A percentile compares a stretch with the other conserved stretches of the same genome.
Conservation (phyloP, 2,888 invertebrate species). For the Agrenia bidenticulata region DNA sequence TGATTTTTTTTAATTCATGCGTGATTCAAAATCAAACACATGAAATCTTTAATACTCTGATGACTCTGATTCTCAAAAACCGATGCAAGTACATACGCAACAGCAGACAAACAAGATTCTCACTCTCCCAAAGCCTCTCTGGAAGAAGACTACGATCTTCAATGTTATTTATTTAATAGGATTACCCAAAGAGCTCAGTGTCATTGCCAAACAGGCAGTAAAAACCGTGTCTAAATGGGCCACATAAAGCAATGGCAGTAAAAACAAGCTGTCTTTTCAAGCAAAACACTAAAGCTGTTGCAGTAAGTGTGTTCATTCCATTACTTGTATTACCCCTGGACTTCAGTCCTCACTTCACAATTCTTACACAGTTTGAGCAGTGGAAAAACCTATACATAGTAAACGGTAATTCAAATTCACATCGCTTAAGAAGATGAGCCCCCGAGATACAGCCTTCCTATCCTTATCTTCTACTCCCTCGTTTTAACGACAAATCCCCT, state of each 20-base stretch:
- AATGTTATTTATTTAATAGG: slow-evolving; percentile 13
- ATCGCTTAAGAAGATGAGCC: neutral
- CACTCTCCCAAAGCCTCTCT: too few relatives aligned
- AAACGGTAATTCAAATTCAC: neutral
- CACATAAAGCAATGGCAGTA: slow-evolving; percentile 26
- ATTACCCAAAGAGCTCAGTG: slow-evolving; percentile 19
- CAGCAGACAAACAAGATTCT: too few relatives aligned
- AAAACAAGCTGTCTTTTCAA: too few relatives aligned
- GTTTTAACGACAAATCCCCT: neutral
- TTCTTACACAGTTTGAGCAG: too few relatives aligned
- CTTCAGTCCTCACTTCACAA: neutral
- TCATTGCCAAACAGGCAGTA: slow-evolving; percentile 45
- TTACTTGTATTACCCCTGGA: neutral
- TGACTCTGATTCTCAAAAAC: too few relatives aligned
- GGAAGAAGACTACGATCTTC: neutral
- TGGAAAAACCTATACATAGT: too few relatives aligned
- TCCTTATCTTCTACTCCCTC: neutral
- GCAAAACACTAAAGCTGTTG: slow-evolving; percentile 1
- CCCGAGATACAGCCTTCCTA: neutral
- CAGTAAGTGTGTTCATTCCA: neutral
- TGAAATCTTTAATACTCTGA: too few relatives aligned
- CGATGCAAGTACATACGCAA: too few relatives aligned
- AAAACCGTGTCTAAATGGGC: slow-evolving; percentile 32
- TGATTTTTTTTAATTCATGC: too few relatives aligned
- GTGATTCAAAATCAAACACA: too few relatives aligned